A percentile compares a stretch with the other conserved stretches of the same genome.
Evolutionary conservation across 2,797 vertebrate species (phyloP).

Genomic region (Takifugu ocellatus): DNA sequence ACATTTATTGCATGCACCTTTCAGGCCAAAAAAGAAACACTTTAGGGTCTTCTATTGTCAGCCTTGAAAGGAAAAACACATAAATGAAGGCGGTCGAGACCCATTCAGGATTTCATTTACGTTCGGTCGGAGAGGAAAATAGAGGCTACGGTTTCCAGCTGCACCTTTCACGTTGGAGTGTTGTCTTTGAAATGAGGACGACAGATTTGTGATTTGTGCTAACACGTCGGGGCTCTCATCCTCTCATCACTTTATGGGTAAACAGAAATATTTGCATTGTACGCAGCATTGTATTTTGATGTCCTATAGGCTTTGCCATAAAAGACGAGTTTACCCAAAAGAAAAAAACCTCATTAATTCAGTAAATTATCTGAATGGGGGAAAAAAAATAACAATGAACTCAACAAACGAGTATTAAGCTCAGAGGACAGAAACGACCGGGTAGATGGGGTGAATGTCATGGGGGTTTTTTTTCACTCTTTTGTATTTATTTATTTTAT

Average conservation of each 20-base stretch:
- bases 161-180: slow-evolving; percentile 23
- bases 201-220: slow-evolving; percentile 17
- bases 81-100: slow-evolving; percentile 47
- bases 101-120: slow-evolving; percentile 43
- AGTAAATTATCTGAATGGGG: no score
- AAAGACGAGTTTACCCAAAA: no score
- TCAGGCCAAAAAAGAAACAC: slow-evolving; percentile 83
- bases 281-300: slow-evolving; percentile 29
- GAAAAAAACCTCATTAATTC: no score
- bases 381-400: not conserved
- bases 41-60: slow-evolving; percentile 84
- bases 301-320: slow-evolving; percentile 27
- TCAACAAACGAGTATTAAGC: not conserved
- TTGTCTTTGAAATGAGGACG: slow-evolving; percentile 19
- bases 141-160: slow-evolving; percentile 32
- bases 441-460: no score
- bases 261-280: slow-evolving; percentile 43
- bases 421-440: no score
- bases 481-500: no score
- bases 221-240: slow-evolving; percentile 27
- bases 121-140: slow-evolving; percentile 47
- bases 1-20: slow-evolving; percentile 94
- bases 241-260: slow-evolving; percentile 29
- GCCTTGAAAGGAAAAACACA: slow-evolving; percentile 61
- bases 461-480: not conserved